Evolutionary conservation across 2,113 vertebrate species (phyloP), one percentile per base, ranked within the genome.

Genomic region (Saguinus midas): DNA sequence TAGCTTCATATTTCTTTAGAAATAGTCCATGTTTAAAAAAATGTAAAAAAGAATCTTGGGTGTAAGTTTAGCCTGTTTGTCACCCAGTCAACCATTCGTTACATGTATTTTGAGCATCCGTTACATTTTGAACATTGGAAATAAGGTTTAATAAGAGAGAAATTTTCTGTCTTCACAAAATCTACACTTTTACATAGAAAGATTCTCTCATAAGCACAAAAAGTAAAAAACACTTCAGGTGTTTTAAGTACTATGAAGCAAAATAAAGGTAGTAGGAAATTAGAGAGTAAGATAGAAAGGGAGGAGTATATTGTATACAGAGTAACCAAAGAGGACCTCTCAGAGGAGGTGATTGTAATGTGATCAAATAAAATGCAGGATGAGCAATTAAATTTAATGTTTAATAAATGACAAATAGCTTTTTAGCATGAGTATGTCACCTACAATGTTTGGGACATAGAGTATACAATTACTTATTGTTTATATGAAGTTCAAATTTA

Each of bases 401-500:
- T 13, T 91, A 45, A 95, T 85, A 91, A 95, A 35, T 27, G 21
- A 86, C 43, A 87, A 91, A 66, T 64, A 32, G 29, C 7, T 76
- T 95, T 95, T 85, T 61, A 87, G 40, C 94, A 8, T 70, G 80
- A 61, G 0, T 55, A 27, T 87, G 20, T 78, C 32, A 1, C 23
- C 72, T 72, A 12, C 1, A 88, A 20, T 81, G 45, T 78, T 82
- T 84, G 10, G 23, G 76, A 68, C 12, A 64, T 55, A n/a, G 18
- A 75, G 3, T 66, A 52, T 82, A 66, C 37, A 82, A 48, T 43
- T 88, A 43, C 12, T 93, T 11, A 35, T 76, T 70, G 0, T 35
- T 94, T 95, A 73, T 73, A 21, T 88, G 52, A 91, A 93, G 96
- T 89, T 73, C 93, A 91, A 93, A 97, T 89, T 79, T 95, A 93